Evolutionary conservation across 2,888 invertebrate genomes (phyloP).

Genomic region (Trichogramma dendrolimi): DNA sequence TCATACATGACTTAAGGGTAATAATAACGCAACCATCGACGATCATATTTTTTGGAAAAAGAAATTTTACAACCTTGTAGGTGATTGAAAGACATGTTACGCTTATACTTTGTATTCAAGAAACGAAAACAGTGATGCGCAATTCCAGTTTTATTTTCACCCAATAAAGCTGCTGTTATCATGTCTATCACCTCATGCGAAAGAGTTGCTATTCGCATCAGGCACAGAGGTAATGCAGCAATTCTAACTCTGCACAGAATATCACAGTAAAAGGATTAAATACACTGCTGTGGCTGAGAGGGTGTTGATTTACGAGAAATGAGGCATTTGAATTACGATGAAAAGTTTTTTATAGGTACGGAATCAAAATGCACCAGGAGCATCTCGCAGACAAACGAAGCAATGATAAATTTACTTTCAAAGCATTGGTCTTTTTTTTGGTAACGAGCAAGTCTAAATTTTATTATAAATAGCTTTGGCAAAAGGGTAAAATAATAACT

Average conservation of each 20-base stretch:
- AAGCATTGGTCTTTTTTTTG: too few relatives aligned
- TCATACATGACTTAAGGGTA: background rate
- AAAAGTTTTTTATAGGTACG: conserved; percentile 32
- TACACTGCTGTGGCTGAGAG: conserved; percentile 29
- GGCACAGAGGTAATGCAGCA: conserved; percentile 6
- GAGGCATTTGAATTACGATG: conserved; percentile 33
- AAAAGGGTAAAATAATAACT: too few relatives aligned
- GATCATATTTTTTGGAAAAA: too few relatives aligned
- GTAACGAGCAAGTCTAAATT: too few relatives aligned
- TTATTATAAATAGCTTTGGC: too few relatives aligned
- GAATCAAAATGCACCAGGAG: too few relatives aligned
- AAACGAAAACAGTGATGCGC: background rate
- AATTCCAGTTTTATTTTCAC: conserved; percentile 8
- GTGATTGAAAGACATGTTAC: too few relatives aligned
- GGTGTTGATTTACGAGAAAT: conserved; percentile 36
- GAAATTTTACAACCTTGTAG: too few relatives aligned
- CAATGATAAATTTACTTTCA: too few relatives aligned
- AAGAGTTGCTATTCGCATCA: conserved; percentile 10
- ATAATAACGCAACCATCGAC: background rate
- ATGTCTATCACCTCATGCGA: background rate
- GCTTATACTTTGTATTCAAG: background rate
- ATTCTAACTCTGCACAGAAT: conserved; percentile 15
- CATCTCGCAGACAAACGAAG: too few relatives aligned
- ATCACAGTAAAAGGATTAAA: conserved; percentile 36
- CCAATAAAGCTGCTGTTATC: conserved; percentile 17